These are phyloP conservation scores for Cryptoblepharus egeriae DNA, from an alignment of 2,797 vertebrate species.

Conservation along the genomic window DNA sequence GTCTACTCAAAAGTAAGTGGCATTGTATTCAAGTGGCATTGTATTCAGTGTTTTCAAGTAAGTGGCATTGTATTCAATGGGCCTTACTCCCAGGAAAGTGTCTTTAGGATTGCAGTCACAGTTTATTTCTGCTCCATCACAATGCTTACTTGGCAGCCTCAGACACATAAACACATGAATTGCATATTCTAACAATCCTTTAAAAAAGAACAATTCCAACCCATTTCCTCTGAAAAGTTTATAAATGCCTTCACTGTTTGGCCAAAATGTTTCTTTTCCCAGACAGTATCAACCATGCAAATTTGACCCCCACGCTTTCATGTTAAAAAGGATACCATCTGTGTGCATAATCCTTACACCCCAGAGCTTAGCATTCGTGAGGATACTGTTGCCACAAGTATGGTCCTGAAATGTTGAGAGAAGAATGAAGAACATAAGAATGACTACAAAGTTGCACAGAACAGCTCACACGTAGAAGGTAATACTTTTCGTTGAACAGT, in stretches of 20 bases:
- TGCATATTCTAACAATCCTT: no score
- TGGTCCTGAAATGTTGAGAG: constrained; percentile 73
- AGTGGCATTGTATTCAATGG: no score
- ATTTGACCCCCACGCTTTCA: not conserved
- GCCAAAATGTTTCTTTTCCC: not conserved
- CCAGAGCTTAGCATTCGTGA: constrained; percentile 84
- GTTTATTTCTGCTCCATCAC: not conserved
- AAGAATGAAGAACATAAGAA: not conserved
- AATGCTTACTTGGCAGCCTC: not conserved
- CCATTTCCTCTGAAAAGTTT: not conserved
- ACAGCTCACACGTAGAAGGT: not conserved
- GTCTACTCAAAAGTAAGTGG: no score
- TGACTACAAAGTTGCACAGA: no score
- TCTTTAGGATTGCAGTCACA: no score
- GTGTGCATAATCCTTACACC: constrained; percentile 86
- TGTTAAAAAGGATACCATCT: constrained; percentile 84
- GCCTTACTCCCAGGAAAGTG: no score
- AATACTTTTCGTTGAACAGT: not conserved
- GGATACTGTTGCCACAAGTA: constrained; percentile 77
- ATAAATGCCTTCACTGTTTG: no score
- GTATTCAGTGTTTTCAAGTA: no score
- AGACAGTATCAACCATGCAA: not conserved
- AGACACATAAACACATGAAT: no score
- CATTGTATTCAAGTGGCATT: no score
- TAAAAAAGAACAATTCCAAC: not conserved